Evolutionary conservation across 92 coral and sea anemone genomes (phyloP), one percentile per base, ranked within the genome.

Genomic region (Epizoanthus stellaris): DNA sequence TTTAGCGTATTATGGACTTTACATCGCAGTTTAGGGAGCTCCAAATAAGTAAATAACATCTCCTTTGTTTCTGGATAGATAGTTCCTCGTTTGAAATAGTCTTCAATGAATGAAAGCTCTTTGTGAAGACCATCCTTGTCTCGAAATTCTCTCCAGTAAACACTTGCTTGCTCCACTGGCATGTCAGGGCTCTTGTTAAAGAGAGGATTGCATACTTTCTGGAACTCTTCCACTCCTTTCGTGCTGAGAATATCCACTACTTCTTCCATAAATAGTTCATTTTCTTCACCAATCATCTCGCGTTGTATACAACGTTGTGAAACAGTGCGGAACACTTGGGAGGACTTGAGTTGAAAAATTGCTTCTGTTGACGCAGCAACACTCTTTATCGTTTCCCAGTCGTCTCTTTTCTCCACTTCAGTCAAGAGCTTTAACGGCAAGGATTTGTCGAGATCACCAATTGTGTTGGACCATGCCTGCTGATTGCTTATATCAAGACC

Each of bases 71-170:
- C 63, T 34, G 39, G 19, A 0, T 88, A 77, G 64, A 82, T 70
- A 9, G 21, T 9, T 0, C 42, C 54, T 16, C 85, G 80, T 14
- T 61, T 56, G 61, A 87, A 82, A 70, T 80, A 72, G 69, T 83
- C 14, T 12, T 57, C 83, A 5, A 95, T 71, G 45, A 69, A 67
- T 17, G 57, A 56, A 23, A 95, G 81, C 81, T 95, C 98, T 80
- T 67, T 19, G 10, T 65, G 12, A 12, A 95, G 93, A 65, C 34
- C 52, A 19, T 83, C 75, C 70, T 77, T 30, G 53, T 76, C 58
- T 43, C 45, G 20, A 40, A 79, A 79, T 12, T 79, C 83, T 79
- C 49, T 79, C 83, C 83, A 79, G 70, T 61, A 61, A 38, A 42
- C 4, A 63, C 71, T 42, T 19, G 72, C 83, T 63, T 79, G 20